Conservation (phyloP, 2,888 invertebrate genomes). For the Orthonevra nobilis region DNA sequence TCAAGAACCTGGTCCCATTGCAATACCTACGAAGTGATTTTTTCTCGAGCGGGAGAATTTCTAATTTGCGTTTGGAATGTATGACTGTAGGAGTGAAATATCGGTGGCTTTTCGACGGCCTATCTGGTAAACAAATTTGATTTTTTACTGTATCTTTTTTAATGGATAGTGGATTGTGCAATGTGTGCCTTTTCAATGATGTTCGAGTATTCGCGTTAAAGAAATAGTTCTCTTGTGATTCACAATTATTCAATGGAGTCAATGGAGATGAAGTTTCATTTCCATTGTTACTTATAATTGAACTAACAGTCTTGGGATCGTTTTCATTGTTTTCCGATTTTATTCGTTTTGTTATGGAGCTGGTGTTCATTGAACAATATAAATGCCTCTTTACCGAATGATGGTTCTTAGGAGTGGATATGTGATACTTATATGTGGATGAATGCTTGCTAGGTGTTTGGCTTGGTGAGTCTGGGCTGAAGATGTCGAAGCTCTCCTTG, state of each 20-base stretch:
- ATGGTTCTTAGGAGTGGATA: slow-evolving; percentile 54
- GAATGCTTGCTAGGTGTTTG: slow-evolving; percentile 30
- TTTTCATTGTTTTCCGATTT: slow-evolving; percentile 53
- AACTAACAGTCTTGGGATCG: slow-evolving; percentile 25
- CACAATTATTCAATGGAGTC: slow-evolving; percentile 13
- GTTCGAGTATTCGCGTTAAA: neutral
- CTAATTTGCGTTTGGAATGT: slow-evolving; percentile 49
- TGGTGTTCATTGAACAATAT: slow-evolving; percentile 13
- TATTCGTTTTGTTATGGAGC: slow-evolving; percentile 18
- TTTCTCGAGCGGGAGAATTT: slow-evolving; percentile 29
- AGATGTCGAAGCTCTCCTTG: slow-evolving; percentile 53
- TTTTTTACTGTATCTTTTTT: neutral
- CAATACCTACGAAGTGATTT: slow-evolving; percentile 10
- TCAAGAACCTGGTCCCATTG: slow-evolving; percentile 35
- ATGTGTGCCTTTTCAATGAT: slow-evolving; percentile 3
- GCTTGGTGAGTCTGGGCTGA: slow-evolving; percentile 26
- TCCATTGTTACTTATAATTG: slow-evolving; percentile 18
- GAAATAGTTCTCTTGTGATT: slow-evolving; percentile 4
- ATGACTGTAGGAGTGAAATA: slow-evolving; percentile 17
- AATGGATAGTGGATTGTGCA: slow-evolving; percentile 15
- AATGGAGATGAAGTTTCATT: slow-evolving; percentile 12
- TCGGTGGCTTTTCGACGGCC: slow-evolving; percentile 34
- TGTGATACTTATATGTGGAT: slow-evolving; percentile 27
- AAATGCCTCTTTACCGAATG: slow-evolving; percentile 41
- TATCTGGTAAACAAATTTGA: slow-evolving; percentile 18